A percentile compares a stretch with the other conserved stretches of the same genome.
phyloP scores from a whole-genome alignment of 2,113 vertebrate genomes.

The Condylura cristata region DNA sequence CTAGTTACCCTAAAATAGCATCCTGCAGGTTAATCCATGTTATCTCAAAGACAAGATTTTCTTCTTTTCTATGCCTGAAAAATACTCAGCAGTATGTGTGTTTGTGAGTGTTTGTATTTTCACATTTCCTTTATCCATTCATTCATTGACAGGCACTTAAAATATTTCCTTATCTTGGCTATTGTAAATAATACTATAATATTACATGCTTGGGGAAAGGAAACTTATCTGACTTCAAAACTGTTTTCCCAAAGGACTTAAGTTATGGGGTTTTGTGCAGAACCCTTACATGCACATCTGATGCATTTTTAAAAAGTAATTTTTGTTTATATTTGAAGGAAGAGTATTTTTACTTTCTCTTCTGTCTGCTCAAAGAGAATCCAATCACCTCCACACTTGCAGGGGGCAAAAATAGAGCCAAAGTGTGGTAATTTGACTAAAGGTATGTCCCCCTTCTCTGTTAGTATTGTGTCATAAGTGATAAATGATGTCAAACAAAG shows the following conservation, averaged over 20 bases:
- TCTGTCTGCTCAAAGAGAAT: neutral
- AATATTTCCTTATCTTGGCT: neutral
- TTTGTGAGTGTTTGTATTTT: no score
- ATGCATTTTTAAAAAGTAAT: neutral
- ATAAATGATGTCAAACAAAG: constrained; percentile 56
- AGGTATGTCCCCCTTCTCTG: neutral
- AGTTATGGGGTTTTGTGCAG: neutral
- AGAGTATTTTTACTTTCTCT: neutral
- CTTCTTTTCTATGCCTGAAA: neutral
- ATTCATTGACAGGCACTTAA: neutral
- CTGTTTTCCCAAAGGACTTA: neutral
- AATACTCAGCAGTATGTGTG: no score
- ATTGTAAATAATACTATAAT: neutral
- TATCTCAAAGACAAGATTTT: neutral
- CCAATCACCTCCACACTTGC: neutral
- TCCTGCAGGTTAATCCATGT: neutral
- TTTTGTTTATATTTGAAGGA: neutral
- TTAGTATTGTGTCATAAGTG: neutral
- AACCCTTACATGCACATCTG: neutral
- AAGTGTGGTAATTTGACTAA: neutral
- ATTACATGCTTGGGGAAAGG: neutral
- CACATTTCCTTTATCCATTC: neutral
- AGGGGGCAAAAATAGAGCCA: neutral
- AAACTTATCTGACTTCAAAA: neutral
- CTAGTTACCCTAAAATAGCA: neutral